A percentile compares a stretch with the other conserved stretches of the same genome.
These are phyloP conservation scores for fruit fly (Drosophila melanogaster) DNA, from an alignment of 1,140 invertebrate species.

Conservation along the genomic window Release_6_plus_ISO1_MT NT_033777.3:29473501-29474000, in stretches of 20 bases:
- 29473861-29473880: slow-evolving; percentile 19
- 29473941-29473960: no score
- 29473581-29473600: slow-evolving; percentile 23
- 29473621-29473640: slow-evolving; percentile 12
- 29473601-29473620: slow-evolving; percentile 6
- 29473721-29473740: slow-evolving; percentile 53
- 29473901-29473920: slow-evolving; percentile 73
- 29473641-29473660: slow-evolving; percentile 42
- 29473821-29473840: slow-evolving; percentile 72
- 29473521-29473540: background rate
- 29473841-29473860: slow-evolving; percentile 65
- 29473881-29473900: slow-evolving; percentile 54
- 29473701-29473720: slow-evolving; percentile 54
- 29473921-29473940: slow-evolving; percentile 16
- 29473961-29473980: slow-evolving; percentile 45
- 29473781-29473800: slow-evolving; percentile 51
- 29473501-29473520: background rate
- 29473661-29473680: slow-evolving; percentile 49
- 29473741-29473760: slow-evolving; percentile 4
- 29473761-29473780: slow-evolving; percentile 43
- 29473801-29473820: slow-evolving; percentile 34
- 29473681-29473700: background rate
- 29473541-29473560: background rate
- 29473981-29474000: slow-evolving; percentile 81
- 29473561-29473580: slow-evolving; percentile 1